These are phyloP conservation scores for Ostrea edulis DNA, from an alignment of 1,140 invertebrate species.

Conservation along the genomic window DNA sequence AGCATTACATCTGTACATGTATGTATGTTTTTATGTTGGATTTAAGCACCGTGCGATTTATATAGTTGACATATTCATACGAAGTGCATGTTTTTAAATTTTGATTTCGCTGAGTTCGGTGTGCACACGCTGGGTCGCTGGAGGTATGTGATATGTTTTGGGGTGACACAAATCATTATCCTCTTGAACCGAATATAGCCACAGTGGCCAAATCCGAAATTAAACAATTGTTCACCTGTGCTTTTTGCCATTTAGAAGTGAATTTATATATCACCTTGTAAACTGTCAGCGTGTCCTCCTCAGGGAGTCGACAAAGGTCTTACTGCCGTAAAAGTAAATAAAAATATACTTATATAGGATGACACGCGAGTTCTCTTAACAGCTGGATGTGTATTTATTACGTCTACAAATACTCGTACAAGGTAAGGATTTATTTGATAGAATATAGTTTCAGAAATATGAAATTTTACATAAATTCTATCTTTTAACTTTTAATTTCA, in stretches of 20 bases:
- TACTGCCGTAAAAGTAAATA: background rate
- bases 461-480: too few relatives aligned
- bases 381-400: background rate
- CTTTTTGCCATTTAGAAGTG: background rate
- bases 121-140: background rate
- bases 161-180: conserved; percentile 25
- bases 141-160: background rate
- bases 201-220: conserved; percentile 9
- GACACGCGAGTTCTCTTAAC: background rate
- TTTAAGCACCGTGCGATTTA: background rate
- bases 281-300: background rate
- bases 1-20: background rate
- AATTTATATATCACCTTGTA: conserved; percentile 27
- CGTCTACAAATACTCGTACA: too few relatives aligned
- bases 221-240: conserved; percentile 20
- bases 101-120: background rate
- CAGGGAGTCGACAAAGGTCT: background rate
- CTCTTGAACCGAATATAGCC: background rate
- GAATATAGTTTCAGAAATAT: too few relatives aligned
- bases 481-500: too few relatives aligned
- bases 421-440: too few relatives aligned
- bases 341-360: background rate
- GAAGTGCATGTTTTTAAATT: background rate
- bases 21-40: background rate
- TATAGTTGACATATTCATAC: background rate